Evolutionary conservation across 2,888 invertebrate genomes (phyloP).

Genomic region (Melanophora roralis): DNA sequence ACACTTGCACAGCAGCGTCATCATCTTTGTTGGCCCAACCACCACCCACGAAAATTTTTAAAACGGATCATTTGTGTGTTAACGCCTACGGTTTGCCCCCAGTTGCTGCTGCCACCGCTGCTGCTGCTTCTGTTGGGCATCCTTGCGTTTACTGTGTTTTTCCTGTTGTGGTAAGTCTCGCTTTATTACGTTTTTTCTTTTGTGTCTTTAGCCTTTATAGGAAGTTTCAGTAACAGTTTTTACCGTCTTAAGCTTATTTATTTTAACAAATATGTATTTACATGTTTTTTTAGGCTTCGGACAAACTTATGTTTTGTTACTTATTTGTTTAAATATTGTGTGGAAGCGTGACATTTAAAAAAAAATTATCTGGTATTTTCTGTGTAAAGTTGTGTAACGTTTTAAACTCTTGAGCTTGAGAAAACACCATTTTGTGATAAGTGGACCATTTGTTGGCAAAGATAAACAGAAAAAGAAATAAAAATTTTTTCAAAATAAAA

Average conservation of each 20-base stretch:
- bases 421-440: too few species aligned
- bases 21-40: conserved; percentile 74
- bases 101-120: conserved; percentile 72
- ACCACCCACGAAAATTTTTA: conserved; percentile 75
- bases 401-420: too few species aligned
- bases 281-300: not conserved
- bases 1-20: conserved; percentile 70
- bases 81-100: conserved; percentile 75
- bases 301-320: not conserved
- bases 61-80: conserved; percentile 74
- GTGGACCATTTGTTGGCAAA: too few species aligned
- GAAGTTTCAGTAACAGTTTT: too few species aligned
- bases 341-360: not conserved
- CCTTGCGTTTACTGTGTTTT: conserved; percentile 76
- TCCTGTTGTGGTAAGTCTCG: conserved; percentile 75
- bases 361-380: not conserved
- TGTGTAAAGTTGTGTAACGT: not conserved
- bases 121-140: conserved; percentile 71
- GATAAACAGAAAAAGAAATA: too few species aligned
- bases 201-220: too few species aligned
- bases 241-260: too few species aligned
- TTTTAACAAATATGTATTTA: too few species aligned
- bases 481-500: too few species aligned
- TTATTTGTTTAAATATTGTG: not conserved
- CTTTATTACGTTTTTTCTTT: not conserved